These are phyloP conservation scores for Sander vitreus DNA, from an alignment of 2,113 vertebrate species.

Conservation along the genomic window DNA sequence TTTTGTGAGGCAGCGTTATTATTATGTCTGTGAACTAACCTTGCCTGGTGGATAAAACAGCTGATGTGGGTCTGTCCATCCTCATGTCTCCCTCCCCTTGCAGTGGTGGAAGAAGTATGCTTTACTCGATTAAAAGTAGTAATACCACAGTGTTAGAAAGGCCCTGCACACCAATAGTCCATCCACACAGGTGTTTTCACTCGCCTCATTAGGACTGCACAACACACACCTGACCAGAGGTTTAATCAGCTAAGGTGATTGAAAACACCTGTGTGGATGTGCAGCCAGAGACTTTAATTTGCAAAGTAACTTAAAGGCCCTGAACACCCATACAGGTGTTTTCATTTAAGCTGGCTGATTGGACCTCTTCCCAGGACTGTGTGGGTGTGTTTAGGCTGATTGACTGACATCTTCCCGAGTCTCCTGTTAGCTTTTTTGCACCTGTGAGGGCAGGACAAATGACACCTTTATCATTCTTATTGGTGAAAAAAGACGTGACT, in stretches of 20 bases:
- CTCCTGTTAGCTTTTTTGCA: too few species aligned
- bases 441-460: too few species aligned
- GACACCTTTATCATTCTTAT: too few species aligned
- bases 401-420: too few species aligned
- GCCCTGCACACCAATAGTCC: too few species aligned
- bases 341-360: too few species aligned
- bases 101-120: neutral
- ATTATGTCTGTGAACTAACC: constrained; percentile 34
- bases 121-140: neutral
- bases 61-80: constrained; percentile 10
- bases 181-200: neutral
- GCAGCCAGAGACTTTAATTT: neutral
- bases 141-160: neutral
- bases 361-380: too few species aligned
- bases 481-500: too few species aligned
- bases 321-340: too few species aligned
- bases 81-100: neutral
- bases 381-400: too few species aligned
- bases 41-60: constrained; percentile 14
- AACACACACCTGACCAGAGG: neutral
- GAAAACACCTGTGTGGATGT: neutral
- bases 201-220: neutral
- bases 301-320: neutral
- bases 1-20: constrained; percentile 16
- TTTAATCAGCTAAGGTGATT: neutral